A percentile compares a stretch with the other conserved stretches of the same genome.
Conservation (phyloP, 2,888 invertebrate species). For the Tiliacea citrago region DNA sequence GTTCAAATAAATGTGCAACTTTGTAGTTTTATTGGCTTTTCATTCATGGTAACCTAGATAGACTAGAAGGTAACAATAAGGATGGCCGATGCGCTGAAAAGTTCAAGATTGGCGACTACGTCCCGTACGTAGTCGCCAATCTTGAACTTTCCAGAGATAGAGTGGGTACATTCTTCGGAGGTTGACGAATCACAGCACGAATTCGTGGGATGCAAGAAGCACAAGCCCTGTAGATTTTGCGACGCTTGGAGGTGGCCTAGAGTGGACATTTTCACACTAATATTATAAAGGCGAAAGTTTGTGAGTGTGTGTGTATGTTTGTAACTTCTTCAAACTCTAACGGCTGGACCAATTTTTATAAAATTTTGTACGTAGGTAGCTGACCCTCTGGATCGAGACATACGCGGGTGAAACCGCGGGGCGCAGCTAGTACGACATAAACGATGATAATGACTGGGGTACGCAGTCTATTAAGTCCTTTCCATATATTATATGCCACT, state of each 20-base stretch:
- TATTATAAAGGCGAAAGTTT: too few relatives aligned
- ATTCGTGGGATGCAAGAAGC: background rate
- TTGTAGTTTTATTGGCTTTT: constrained; percentile 40
- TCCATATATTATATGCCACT: background rate
- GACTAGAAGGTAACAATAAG: background rate
- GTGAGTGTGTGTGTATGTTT: too few relatives aligned
- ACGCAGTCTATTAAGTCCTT: background rate
- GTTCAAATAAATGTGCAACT: constrained; percentile 52
- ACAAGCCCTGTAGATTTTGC: background rate
- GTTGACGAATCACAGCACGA: background rate
- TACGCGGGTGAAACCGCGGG: too few relatives aligned
- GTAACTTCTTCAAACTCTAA: too few relatives aligned
- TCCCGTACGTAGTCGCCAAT: too few relatives aligned
- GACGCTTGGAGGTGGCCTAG: background rate
- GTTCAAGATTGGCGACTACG: background rate
- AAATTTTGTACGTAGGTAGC: too few relatives aligned
- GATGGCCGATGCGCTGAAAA: background rate
- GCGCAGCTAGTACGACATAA: too few relatives aligned
- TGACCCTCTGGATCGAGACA: too few relatives aligned
- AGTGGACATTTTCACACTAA: background rate
- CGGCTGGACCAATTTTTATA: too few relatives aligned
- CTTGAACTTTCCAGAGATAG: too few relatives aligned
- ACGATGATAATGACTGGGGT: too few relatives aligned
- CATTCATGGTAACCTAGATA: background rate
- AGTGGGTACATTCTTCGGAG: background rate